These are phyloP conservation scores for Chromobotia macracanthus DNA, from an alignment of 2,797 vertebrate genomes.

Conservation along the genomic window DNA sequence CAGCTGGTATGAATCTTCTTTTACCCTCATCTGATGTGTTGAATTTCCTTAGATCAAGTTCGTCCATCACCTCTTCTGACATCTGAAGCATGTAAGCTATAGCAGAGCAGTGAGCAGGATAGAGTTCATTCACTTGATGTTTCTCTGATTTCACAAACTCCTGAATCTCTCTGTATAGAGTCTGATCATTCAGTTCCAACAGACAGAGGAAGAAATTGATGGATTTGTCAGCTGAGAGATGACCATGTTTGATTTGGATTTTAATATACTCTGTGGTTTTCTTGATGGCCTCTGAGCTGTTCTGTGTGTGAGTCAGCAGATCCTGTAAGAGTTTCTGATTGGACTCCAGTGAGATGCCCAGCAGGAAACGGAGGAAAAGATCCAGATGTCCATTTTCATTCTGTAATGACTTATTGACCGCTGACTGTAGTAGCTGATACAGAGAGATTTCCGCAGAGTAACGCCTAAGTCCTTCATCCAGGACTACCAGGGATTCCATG, in stretches of 20 bases:
- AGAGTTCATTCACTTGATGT: no score
- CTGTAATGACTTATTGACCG: background rate
- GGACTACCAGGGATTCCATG: no score
- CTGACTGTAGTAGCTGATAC: background rate
- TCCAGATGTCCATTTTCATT: background rate
- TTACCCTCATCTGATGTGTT: no score
- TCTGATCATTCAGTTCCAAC: no score
- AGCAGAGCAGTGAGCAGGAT: no score
- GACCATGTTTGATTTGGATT: no score
- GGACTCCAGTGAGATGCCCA: background rate
- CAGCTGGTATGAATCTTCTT: background rate
- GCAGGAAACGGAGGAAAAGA: background rate
- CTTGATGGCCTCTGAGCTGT: background rate
- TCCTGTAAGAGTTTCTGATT: conserved; percentile 1
- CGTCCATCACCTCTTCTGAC: background rate
- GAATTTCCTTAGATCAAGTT: background rate
- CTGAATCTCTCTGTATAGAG: no score
- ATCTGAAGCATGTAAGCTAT: background rate
- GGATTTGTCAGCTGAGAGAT: no score
- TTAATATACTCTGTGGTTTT: no score
- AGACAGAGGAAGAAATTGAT: no score
- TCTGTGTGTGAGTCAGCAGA: background rate
- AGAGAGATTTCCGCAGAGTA: background rate
- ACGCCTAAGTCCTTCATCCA: no score
- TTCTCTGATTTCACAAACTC: no score